A percentile compares a stretch with the other conserved stretches of the same genome.
Conservation (phyloP, 1,140 invertebrate genomes). For the Bombus impatiens region DNA sequence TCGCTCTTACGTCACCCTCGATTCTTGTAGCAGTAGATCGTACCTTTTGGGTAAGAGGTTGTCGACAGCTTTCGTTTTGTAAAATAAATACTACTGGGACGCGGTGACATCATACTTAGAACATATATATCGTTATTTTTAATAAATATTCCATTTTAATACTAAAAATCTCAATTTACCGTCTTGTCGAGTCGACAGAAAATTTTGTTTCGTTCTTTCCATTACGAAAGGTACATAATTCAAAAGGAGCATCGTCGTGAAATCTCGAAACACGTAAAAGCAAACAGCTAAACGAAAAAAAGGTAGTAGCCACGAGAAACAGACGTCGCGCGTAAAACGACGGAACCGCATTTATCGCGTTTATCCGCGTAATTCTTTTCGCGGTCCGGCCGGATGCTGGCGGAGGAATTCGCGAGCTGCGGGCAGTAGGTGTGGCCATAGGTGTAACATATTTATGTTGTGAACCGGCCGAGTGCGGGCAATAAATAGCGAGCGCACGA, state of each 20-base stretch:
- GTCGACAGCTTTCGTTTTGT: constrained; percentile 2
- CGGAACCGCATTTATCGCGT: constrained; percentile 21
- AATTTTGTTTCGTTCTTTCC: neutral
- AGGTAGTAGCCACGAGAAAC: neutral
- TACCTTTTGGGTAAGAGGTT: constrained; percentile 2
- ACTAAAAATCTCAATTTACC: neutral
- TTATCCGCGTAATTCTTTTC: constrained; percentile 61
- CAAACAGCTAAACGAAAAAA: neutral
- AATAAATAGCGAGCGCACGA: constrained; percentile 77
- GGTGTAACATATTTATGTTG: constrained; percentile 82
- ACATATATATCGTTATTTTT: neutral
- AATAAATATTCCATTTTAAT: neutral
- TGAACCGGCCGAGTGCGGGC: constrained; percentile 80
- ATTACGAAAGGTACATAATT: neutral
- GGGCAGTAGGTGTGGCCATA: constrained; percentile 70
- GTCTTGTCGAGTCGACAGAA: neutral
- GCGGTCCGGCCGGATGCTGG: constrained; percentile 24
- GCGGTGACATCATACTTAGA: too few relatives aligned
- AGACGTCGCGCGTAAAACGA: neutral
- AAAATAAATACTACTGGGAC: neutral
- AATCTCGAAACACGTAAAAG: neutral
- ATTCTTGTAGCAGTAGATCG: constrained; percentile 49
- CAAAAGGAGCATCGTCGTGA: neutral
- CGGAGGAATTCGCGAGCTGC: constrained; percentile 70
- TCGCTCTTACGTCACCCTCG: constrained; percentile 67